Conservation (phyloP, 1,140 invertebrate genomes). For the Onthophagus taurus region DNA sequence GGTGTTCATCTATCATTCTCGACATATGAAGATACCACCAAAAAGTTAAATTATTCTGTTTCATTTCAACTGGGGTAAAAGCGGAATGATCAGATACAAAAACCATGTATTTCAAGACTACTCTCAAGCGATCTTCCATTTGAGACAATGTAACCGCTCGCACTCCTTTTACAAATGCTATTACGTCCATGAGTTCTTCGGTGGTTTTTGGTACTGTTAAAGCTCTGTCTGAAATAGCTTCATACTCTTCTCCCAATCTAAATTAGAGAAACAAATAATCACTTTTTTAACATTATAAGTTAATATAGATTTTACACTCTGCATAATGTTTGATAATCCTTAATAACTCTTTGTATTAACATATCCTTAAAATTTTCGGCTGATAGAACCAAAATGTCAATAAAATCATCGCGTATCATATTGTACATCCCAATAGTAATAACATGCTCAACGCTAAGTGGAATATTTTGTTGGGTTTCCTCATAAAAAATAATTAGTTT, state of each 20-base stretch:
- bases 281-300: no score
- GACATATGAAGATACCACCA: slow-evolving; percentile 38
- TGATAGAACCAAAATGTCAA: slow-evolving; percentile 56
- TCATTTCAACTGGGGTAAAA: slow-evolving; percentile 73
- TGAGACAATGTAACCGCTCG: slow-evolving; percentile 59
- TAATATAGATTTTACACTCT: slow-evolving; percentile 59
- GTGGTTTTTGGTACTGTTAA: slow-evolving; percentile 74
- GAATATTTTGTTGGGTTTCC: slow-evolving; percentile 52
- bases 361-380: slow-evolving; percentile 61
- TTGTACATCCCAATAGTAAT: slow-evolving; percentile 77
- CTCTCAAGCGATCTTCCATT: slow-evolving; percentile 63
- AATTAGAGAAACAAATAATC: no score
- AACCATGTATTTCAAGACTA: slow-evolving; percentile 56
- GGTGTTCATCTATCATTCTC: slow-evolving; percentile 71
- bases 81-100: slow-evolving; percentile 72
- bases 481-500: slow-evolving; percentile 56
- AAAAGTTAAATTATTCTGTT: slow-evolving; percentile 77
- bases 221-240: slow-evolving; percentile 67
- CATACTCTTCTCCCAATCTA: slow-evolving; percentile 79
- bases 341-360: slow-evolving; percentile 62
- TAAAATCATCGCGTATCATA: slow-evolving; percentile 72
- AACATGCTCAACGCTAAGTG: slow-evolving; percentile 52
- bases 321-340: slow-evolving; percentile 69
- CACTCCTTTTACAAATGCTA: slow-evolving; percentile 46
- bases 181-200: slow-evolving; percentile 72